These are phyloP conservation scores for Lanius collurio DNA, from an alignment of 2,113 vertebrate species.

Conservation along the genomic window DNA sequence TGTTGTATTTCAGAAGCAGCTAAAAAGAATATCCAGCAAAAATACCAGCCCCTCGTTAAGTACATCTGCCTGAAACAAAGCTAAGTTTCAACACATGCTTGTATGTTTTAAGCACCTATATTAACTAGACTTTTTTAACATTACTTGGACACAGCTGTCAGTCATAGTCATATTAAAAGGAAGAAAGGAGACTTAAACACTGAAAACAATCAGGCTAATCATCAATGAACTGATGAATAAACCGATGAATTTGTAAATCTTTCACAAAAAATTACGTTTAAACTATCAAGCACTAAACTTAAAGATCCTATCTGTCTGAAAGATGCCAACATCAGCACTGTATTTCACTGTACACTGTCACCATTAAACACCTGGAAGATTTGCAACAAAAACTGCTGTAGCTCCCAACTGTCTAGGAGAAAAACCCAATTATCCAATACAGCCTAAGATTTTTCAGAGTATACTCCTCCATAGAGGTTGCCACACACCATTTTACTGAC, in stretches of 20 bases:
- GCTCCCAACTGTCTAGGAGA: slow-evolving; percentile 17
- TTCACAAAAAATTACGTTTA: not conserved
- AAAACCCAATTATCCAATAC: not conserved
- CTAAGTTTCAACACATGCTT: not conserved
- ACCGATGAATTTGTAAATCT: not conserved
- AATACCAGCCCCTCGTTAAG: not conserved
- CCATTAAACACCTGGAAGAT: not conserved
- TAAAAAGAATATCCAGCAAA: not conserved
- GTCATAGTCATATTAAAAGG: not conserved
- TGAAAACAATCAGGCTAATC: not conserved
- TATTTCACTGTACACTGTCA: not conserved
- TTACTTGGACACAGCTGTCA: not conserved
- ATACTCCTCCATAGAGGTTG: not conserved
- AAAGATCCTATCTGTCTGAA: not conserved
- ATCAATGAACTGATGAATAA: not conserved
- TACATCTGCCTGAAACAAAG: not conserved
- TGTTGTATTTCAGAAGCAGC: not conserved
- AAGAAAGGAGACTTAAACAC: not conserved
- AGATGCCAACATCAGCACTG: not conserved
- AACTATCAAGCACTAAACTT: not conserved
- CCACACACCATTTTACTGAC: slow-evolving; percentile 3
- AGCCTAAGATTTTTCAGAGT: slow-evolving; percentile 22
- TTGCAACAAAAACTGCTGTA: slow-evolving; percentile 8
- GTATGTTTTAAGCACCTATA: not conserved
- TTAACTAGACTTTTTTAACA: not conserved